These are phyloP conservation scores for Drosophila acutilabella DNA, from an alignment of 2,888 invertebrate species.

Conservation along the genomic window DNA sequence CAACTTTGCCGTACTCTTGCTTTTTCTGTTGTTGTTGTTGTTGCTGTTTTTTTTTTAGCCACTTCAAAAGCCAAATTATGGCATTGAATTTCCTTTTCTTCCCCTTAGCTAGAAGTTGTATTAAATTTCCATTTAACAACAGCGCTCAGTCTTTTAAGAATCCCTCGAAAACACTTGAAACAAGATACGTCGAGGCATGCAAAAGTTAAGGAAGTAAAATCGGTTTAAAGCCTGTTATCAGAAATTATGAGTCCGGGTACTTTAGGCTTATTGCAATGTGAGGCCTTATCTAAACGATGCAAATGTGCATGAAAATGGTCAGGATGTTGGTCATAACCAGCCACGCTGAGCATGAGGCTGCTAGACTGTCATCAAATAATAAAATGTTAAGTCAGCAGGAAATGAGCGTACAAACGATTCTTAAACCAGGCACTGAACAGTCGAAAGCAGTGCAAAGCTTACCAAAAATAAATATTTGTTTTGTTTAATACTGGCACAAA, in stretches of 20 bases:
- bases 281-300: slow-evolving; percentile 66
- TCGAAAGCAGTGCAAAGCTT: background rate
- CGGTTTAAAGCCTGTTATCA: slow-evolving; percentile 17
- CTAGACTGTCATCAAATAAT: slow-evolving; percentile 59
- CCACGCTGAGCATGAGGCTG: slow-evolving; percentile 26
- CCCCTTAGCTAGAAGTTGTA: slow-evolving; percentile 32
- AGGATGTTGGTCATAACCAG: slow-evolving; percentile 64
- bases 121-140: slow-evolving; percentile 51
- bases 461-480: too few species aligned
- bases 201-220: slow-evolving; percentile 37
- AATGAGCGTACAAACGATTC: slow-evolving; percentile 41
- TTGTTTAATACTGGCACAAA: too few species aligned
- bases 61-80: slow-evolving; percentile 74
- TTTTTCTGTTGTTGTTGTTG: slow-evolving; percentile 29
- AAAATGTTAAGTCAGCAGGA: slow-evolving; percentile 67
- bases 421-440: slow-evolving; percentile 10
- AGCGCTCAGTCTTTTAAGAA: slow-evolving; percentile 18
- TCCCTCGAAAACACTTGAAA: slow-evolving; percentile 33
- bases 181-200: slow-evolving; percentile 32
- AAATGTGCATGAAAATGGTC: slow-evolving; percentile 50
- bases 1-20: slow-evolving; percentile 49
- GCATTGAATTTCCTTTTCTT: slow-evolving; percentile 61
- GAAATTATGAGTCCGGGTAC: slow-evolving; percentile 19
- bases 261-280: background rate
- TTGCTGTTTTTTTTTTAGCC: slow-evolving; percentile 48